Base-by-base conservation (phyloP, 2,797 vertebrate species). In the Onychomys arenicola region DNA sequence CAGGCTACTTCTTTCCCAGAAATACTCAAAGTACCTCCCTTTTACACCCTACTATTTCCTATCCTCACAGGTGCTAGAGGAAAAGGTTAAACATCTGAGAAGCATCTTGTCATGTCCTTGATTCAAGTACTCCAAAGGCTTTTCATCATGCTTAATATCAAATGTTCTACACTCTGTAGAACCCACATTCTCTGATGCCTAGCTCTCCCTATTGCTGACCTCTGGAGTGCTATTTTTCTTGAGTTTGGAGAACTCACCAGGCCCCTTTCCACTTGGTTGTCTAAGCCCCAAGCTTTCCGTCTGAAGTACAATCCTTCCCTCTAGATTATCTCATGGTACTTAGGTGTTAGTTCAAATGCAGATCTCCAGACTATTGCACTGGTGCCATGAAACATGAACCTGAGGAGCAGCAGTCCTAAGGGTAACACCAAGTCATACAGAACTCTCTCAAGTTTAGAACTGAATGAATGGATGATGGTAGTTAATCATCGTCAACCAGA, bases 111-210 rank as follows among this genome's bases (percentile, higher is more conserved):
- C 8, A 2, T 2, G 5, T 1, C 1, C 67, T 69, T 25, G 6
- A 40, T 34, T 14, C 12, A 43, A 11, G 69, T 12, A 19, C 57
- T 32, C 43, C 25, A 0, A 1, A 1, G n/a, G 32, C 52, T 76
- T 71, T 14, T 34, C 43, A 6, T 17, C 1, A 1, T 43, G 23
- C 43, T 88, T 80, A 6, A 85, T 52, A 40, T 7, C 19, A 27
- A 65, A 46, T 6, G 40, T 2, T 27, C 23, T 1, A 1, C 32
- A 0, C 4, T 6, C 0, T 8, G 0, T 3, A 8, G 78, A 49
- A 25, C 16, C 27, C n/a, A 63, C 0, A 0, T 80, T 32, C 1
- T 13, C 19, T 7, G 6, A 1, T 6, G 2, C 6, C n/a, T 0
- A 25, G 5, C 2, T 34, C 63, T 10, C 19, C 1, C 49, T 9